Evolutionary conservation across 2,797 vertebrate genomes (phyloP), one percentile per base, ranked within the genome.

Genomic region (Bucorvus abyssinicus): DNA sequence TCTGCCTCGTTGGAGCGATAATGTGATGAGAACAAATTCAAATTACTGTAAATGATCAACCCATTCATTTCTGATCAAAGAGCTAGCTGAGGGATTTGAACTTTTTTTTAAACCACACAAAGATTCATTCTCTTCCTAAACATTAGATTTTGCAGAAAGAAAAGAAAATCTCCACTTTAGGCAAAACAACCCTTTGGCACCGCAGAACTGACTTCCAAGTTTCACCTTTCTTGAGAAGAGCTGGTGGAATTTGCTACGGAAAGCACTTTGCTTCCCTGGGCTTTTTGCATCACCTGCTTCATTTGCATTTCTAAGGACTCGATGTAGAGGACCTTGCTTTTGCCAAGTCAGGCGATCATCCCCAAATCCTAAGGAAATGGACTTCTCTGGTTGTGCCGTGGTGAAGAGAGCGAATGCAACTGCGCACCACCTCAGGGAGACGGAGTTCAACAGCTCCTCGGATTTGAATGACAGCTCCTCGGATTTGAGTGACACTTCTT

Each of bases 281-380:
- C 36, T 49, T 90, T 85, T 63, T 79, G 61, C 57, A 77, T 84
- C 63, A 14, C 75, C 59, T 73, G 14, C 50, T 82, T 76, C 21
- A 9, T 44, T 79, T 79, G n/a, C 50, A 32, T 52, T 52, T 69
- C 61, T 89, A 59, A 96, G 68, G 81, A 77, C 34, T 68, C 21
- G 1, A 10, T 12, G 4, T 4, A 92, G 91, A 96, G 90, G 67
- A 89, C 49, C 60, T 65, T 85, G 36, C 22, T 59, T 94, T 88
- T 59, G 90, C 47, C 55, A 57, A 71, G 36, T 69, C 76, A 49
- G 36, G 56, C 52, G 59, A 19, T 63, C 67, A 38, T 69, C 67
- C 50, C 50, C 5, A 88, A 61, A 65, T 68, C 76, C 44, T 19
- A 29, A 60, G 82, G 89, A 97, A 83, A 98, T 98, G 97, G 89